A percentile compares a stretch with the other conserved stretches of the same genome.
These are phyloP conservation scores for Ophiodon elongatus DNA, from an alignment of 2,113 vertebrate genomes.

Conservation along the genomic window DNA sequence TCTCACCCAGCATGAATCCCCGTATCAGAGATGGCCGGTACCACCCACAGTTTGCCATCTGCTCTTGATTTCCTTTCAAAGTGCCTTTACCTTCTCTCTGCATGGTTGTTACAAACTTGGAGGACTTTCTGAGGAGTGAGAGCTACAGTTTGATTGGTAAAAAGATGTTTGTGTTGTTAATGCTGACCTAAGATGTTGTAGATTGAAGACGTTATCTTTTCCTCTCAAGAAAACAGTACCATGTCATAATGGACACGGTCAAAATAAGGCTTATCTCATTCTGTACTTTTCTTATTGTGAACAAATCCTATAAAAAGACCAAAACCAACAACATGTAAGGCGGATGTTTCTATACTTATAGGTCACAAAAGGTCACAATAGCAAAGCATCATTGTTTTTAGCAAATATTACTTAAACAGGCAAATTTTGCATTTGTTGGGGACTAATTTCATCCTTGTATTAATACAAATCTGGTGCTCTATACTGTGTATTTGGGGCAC, in stretches of 20 bases:
- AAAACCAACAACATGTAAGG: neutral
- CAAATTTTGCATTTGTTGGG: neutral
- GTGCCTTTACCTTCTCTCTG: constrained; percentile 55
- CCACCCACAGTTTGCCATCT: constrained; percentile 77
- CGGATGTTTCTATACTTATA: neutral
- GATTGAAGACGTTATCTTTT: neutral
- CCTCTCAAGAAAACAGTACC: neutral
- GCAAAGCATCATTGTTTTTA: neutral
- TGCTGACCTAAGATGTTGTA: neutral
- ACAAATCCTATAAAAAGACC: neutral
- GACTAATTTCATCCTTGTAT: neutral
- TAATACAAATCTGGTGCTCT: neutral
- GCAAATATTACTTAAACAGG: neutral
- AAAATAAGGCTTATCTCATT: neutral
- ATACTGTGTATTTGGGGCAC: neutral
- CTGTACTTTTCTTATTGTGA: neutral
- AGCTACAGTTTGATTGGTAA: neutral
- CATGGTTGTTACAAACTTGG: constrained; percentile 7
- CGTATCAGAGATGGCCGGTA: constrained; percentile 64
- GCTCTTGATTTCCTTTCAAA: constrained; percentile 68
- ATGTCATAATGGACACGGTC: too few relatives aligned
- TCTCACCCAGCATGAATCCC: constrained; percentile 71
- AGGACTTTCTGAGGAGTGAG: constrained; percentile 36
- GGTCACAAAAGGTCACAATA: neutral
- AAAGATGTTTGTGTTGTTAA: neutral